Evolutionary conservation across 2,113 vertebrate species (phyloP), one percentile per base, ranked within the genome.

Genomic region (Callorhinus ursinus): DNA sequence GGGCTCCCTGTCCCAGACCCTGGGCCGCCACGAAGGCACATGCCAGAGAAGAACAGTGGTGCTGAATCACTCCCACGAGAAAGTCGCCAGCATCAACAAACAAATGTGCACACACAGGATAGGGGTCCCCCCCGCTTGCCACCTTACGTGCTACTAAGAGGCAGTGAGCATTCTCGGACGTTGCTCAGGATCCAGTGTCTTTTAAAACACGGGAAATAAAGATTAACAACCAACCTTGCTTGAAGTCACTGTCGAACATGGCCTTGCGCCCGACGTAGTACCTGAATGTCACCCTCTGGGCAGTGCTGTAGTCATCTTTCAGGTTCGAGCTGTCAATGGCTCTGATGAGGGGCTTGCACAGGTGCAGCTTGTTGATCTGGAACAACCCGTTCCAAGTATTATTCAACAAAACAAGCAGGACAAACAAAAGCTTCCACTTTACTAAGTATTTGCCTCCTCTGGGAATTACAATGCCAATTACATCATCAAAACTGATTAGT

Each of bases 201-300:
- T 16, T 16, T 36, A 61, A 46, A 82, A 26, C 26, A 57, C 14
- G 1, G 19, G 5, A 51, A 28, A 3, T 3, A 22, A 61, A 26
- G 22, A 42, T 1, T 4, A 26, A 2, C 21, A 21, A 33, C 94
- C 3, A 16, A 99, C 99, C 99, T 98, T 99, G 99, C 96, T 99
- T 99, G 97, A 99, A 99, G 99, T 99, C 99, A 5, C 99, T 99
- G 98, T 99, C 99, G 84, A 99, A 99, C 99, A 99, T 99, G 88
- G 99, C 99, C 95, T 99, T 99, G 81, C 99, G 99, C 42, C 99
- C 99, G 12, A 99, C 99, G 0, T 99, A 99, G 93, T 99, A 99
- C 61, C 99, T 99, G 98, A 99, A 99, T 0, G 99, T 99, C 83
- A 99, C 99, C 4, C 99, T 98, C 98, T 99, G 99, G 0, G 99